Base-by-base conservation (phyloP, 2,888 invertebrate genomes). In the Acanthosepion pharaonis region DNA sequence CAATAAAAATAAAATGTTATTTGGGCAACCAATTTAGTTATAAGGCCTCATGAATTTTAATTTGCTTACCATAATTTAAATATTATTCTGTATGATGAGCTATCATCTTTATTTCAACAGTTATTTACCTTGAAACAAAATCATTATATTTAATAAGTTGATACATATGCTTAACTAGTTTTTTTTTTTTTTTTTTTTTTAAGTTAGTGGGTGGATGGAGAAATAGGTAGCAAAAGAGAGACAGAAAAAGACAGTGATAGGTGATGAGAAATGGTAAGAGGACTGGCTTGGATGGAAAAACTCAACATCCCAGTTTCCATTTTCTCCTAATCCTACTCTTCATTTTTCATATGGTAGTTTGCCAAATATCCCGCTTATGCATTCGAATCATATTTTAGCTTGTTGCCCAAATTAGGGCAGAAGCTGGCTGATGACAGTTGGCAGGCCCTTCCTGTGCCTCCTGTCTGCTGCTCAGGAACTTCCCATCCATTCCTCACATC, bases 341-440 rank as follows among this genome's bases (percentile, higher is more conserved):
- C 93, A 93, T 93, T 93, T 93, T 93, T 78, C 53, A 93, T 93
- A 93, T 93, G 93, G 93, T 93, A 93, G 53, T 18, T 53, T 93
- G 93, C 93, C 93, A 93, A 53, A 93, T 93, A 93, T 93, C 93
- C 49, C 53, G 53, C 93, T 93, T 93, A 93, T 93, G 53, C 93
- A 93, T 93, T 93, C 93, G 49, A 49, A 93, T 93, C 93, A 93
- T 93, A 93, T 93, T 93, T 93, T 93, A 93, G 93, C 93, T 93
- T 93, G 49, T 93, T 93, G 93, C 53, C 93, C 93, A 93, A 93
- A 93, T 93, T 93, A 93, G 93, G 93, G 93, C 49, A 93, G 49
- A 53, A 93, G 93, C 93, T 93, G 53, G 93, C 93, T 93, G 93
- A 93, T 93, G 93, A 93, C 93, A 93, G 93, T 93, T 93, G 93